Base-by-base conservation (phyloP, 2,888 invertebrate species). In the Archaeoteleia sp. region DNA sequence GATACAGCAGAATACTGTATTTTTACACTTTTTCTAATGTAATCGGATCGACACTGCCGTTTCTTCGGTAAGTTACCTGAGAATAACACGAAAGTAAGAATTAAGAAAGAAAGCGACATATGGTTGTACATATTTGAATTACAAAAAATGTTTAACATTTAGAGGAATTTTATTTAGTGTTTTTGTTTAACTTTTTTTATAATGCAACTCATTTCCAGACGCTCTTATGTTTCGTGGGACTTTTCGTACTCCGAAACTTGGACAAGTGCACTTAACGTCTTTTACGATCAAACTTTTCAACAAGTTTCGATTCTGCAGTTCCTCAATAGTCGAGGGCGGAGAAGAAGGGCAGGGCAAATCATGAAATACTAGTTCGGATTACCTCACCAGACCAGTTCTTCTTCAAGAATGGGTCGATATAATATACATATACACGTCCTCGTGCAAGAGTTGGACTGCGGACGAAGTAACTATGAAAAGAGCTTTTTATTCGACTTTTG, bases 261-360 rank as follows among this genome's bases (percentile, higher is more conserved):
- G 58, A 67, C 70, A 73, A 74, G 72, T 73, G 71, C 72, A 73
- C 74, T 74, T 73, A 70, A 70, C 71, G 71, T 71, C 78, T 78
- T 80, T 80, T 80, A 81, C 80, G 79, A 78, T 69, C 74, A 53
- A 80, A 81, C 76, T 80, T 80, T 76, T 76, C 71, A 75, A 74
- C 71, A 72, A 75, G 68, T 74, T 73, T 73, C 71, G 73, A 72
- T 70, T 72, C 63, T 53, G 61, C 65, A 70, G 67, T 65, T 58
- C 39, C 70, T 67, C 65, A 65, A 65, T 67, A 58, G 61, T 53
- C 53, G 65, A 34, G 34, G 61, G 13, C 23, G 37, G 40, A 43
- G 49, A 34, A 12, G 45, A 10, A 27, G 32, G 23, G 25, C 45
- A 30, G 15, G 43, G 48, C 58, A 63, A 63, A 68, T 68, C 63